Percentiles rank a stretch among this genome's conserved stretches.
Conservation (phyloP, 2,113 vertebrate genomes). For the Madoqua kirkii region DNA sequence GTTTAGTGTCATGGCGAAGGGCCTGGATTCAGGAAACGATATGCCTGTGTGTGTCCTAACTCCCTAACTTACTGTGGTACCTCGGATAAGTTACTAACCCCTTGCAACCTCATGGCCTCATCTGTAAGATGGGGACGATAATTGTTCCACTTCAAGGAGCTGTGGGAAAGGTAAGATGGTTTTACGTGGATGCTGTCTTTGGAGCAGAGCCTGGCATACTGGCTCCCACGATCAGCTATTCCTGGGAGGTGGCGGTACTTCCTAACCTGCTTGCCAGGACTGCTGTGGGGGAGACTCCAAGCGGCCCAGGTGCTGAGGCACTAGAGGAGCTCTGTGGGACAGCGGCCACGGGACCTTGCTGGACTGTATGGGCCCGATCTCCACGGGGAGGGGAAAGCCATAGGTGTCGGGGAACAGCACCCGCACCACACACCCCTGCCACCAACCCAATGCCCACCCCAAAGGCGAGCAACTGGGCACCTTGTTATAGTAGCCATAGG, state of each 20-base stretch:
- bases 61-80: neutral
- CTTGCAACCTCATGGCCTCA: neutral
- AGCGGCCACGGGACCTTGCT: neutral
- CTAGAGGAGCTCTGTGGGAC: too few relatives aligned
- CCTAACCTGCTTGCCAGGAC: neutral
- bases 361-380: too few relatives aligned
- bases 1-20: neutral
- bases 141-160: neutral
- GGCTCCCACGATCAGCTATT: neutral
- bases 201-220: neutral
- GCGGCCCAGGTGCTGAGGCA: neutral
- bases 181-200: neutral
- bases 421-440: too few relatives aligned
- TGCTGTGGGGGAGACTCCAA: neutral
- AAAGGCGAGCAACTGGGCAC: constrained; percentile 63
- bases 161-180: neutral
- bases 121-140: neutral
- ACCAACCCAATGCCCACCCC: neutral
- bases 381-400: neutral
- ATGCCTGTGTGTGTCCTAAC: neutral
- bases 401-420: neutral
- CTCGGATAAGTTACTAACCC: neutral
- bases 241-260: neutral
- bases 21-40: neutral
- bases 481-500: constrained; percentile 97